Base-by-base conservation (phyloP, 2,888 invertebrate species). In the Mycalesis mineus region DNA sequence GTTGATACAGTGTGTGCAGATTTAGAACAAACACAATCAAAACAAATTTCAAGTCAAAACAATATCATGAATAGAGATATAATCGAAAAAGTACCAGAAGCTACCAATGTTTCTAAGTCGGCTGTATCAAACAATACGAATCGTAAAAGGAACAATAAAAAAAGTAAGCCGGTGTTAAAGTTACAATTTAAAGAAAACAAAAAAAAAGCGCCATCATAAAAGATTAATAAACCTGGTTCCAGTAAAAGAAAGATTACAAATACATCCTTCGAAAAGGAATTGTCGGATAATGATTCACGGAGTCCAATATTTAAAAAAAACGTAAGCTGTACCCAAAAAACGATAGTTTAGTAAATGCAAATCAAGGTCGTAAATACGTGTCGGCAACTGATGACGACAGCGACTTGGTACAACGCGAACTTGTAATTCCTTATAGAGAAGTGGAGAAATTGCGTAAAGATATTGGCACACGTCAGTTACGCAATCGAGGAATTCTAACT, bases 251-350 rank as follows among this genome's bases (percentile, higher is more conserved):
- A 76, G 73, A 73, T 75, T 13, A 72, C 73, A 9, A 36, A 36
- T 36, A 36, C 1, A 36, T 1, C 11, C 1, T 4, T 11, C 29
- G 13, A 44, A n/a, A 44, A n/a, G n/a, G 2, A 22, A 36, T 36
- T 4, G 9, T 9, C 17, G 8, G 40, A 9, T 41, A 9, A 15
- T 31, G 55, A 65, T 22, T 48, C 17, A 17, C 56, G 65, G 52
- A 65, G 62, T 4, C 70, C 68, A 2, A 45, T 60, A 14, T 41
- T 63, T 15, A 75, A 73, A 42, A 74, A 61, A 86, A 80, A 68
- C 79, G 87, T 13, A 88, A 87, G 65, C 70, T 88, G 3, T 88
- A 85, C 56, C 87, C 87, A 0, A 84, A 84, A 72, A 72, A 78
- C 47, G 78, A 78, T 51, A 73, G 69, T 33, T 56, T 65, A 0